These are phyloP conservation scores for Spheniscus humboldti DNA, from an alignment of 2,797 vertebrate genomes.

Conservation along the genomic window DNA sequence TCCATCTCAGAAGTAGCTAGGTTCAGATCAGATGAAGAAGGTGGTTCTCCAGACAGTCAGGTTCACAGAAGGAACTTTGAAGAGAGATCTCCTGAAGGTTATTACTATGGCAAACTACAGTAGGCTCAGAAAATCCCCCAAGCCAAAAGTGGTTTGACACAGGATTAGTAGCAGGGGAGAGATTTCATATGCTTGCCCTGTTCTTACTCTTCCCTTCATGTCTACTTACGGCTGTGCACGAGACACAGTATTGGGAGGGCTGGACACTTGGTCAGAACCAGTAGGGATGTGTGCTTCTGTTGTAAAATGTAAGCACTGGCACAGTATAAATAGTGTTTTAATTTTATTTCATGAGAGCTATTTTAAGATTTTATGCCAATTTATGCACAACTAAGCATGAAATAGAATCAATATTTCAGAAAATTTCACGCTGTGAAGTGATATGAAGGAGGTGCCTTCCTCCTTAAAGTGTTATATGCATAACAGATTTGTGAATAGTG, in stretches of 20 bases:
- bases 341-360: not conserved
- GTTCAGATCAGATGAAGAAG: not conserved
- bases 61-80: not conserved
- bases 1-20: not conserved
- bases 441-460: not conserved
- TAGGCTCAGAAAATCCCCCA: not conserved
- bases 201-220: not conserved
- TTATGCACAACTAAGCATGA: constrained; percentile 10
- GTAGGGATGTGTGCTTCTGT: not conserved
- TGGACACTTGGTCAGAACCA: not conserved
- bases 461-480: not conserved
- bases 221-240: not conserved
- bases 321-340: not conserved
- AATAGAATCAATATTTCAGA: not conserved
- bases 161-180: not conserved
- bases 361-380: constrained; percentile 19
- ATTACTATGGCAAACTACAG: not conserved
- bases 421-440: not conserved
- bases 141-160: not conserved
- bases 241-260: not conserved
- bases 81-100: not conserved
- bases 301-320: not conserved
- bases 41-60: not conserved
- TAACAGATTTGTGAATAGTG: not conserved
- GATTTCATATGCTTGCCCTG: not conserved